Evolutionary conservation across 2,888 invertebrate species (phyloP).

Genomic region (Tryphoninae sp.): DNA sequence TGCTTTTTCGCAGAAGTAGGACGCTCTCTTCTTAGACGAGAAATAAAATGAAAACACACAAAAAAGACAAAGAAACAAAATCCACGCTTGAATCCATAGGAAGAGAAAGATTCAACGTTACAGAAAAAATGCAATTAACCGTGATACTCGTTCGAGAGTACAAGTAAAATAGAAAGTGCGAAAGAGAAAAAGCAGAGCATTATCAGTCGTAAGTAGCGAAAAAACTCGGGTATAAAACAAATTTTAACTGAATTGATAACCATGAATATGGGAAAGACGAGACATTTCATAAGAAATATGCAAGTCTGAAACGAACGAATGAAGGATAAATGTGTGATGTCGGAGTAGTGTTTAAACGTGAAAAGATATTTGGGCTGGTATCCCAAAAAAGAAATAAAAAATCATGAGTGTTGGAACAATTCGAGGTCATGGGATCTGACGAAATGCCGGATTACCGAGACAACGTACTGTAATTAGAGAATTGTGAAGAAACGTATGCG

Average conservation of each 20-base stretch:
- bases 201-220: conserved; percentile 37
- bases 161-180: conserved; percentile 11
- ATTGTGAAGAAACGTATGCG: conserved; percentile 26
- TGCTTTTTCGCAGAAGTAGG: conserved; percentile 60
- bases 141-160: conserved; percentile 15
- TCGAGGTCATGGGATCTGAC: neutral
- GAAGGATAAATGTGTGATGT: neutral
- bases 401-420: conserved; percentile 4
- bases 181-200: conserved; percentile 7
- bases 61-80: conserved; percentile 15
- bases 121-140: conserved; percentile 35
- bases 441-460: conserved; percentile 17
- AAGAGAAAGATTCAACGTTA: conserved; percentile 1
- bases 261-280: neutral
- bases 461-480: conserved; percentile 34
- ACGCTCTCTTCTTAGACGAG: conserved; percentile 60
- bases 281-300: neutral
- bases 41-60: conserved; percentile 15
- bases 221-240: conserved; percentile 29
- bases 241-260: conserved; percentile 39
- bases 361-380: conserved; percentile 9
- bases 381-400: neutral
- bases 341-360: neutral
- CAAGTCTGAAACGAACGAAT: neutral
- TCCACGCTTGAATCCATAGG: conserved; percentile 1